Evolutionary conservation across 1,140 invertebrate genomes (phyloP), one percentile per base, ranked within the genome.

Genomic region (Odontomachus brunneus): DNA sequence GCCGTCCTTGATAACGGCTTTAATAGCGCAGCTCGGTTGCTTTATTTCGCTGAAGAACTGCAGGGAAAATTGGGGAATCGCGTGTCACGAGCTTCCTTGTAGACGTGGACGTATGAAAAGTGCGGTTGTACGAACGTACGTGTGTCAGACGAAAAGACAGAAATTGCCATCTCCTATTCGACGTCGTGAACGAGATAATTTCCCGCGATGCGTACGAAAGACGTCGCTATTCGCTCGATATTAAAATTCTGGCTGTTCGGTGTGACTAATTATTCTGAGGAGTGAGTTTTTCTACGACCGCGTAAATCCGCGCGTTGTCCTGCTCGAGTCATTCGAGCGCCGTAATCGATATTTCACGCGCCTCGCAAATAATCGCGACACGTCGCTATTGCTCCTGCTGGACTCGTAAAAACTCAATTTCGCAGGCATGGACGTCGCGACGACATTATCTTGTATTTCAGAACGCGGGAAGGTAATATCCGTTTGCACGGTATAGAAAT

Each of bases 161-260:
- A 66, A 76, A 83, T 76, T 82, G 83, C 67, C 3, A 76, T 76
- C 57, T 17, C 38, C 24, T 63, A 17, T 49, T 22, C 26, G 26
- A 33, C 44, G 29, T 73, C 60, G 55, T 26, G 66, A 84, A 67
- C 67, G 67, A 86, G 51, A 82, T 82, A 75, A 85, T 65, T 69
- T 24, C 7, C 14, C 24, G 55, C 38, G 38, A 44, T 44, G 9
- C 38, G 38, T 44, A 1, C 9, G 38, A 44, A 83, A 26, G 76
- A 57, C n/a, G 62, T 71, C 57, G 55, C 59, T 53, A 83, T 66
- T 62, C 38, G 38, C 72, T 51, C 38, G 51, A 83, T 83, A 87
- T 87, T 86, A 85, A 83, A 82, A 71, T 75, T 62, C 33, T 19
- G 24, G 49, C 29, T 29, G 14, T 33, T 55, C 60, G 17, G 49